Evolutionary conservation across 2,888 invertebrate species (phyloP).

Genomic region (Diloba caeruleocephala): DNA sequence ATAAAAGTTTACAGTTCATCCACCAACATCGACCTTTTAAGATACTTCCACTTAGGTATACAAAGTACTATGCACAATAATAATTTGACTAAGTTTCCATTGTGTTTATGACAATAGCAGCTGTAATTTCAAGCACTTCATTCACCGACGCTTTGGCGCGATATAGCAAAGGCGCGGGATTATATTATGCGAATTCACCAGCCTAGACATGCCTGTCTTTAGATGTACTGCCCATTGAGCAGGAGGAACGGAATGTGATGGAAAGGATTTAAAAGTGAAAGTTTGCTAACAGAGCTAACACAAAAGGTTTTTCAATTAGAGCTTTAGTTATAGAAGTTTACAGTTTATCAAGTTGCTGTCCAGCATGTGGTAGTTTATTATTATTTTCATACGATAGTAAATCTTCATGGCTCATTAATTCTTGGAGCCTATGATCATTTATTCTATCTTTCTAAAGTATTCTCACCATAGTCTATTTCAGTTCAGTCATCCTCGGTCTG

Average conservation of each 20-base stretch:
- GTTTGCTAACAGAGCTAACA: too few species aligned
- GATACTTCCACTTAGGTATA: constrained; percentile 11
- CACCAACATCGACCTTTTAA: constrained; percentile 5
- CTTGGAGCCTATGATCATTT: too few species aligned
- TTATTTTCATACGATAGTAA: too few species aligned
- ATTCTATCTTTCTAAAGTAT: too few species aligned
- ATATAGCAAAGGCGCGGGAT: constrained; percentile 33
- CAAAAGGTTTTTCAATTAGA: too few species aligned
- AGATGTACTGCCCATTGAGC: too few species aligned
- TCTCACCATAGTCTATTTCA: too few species aligned
- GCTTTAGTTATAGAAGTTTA: background rate
- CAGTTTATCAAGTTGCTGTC: constrained; percentile 17
- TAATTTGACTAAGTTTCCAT: constrained; percentile 29
- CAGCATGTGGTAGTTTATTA: too few species aligned
- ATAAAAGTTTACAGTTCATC: background rate
- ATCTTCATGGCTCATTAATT: too few species aligned
- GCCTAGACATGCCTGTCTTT: constrained; percentile 26
- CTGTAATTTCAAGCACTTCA: constrained; percentile 38
- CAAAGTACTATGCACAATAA: constrained; percentile 24
- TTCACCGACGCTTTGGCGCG: constrained; percentile 15
- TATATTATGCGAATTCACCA: constrained; percentile 21
- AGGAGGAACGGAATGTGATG: too few species aligned
- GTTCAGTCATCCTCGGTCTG: too few species aligned
- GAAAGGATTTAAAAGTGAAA: too few species aligned
- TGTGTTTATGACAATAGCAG: constrained; percentile 39